Conservation (phyloP, 1,140 invertebrate genomes). For the Ditylenchus dipsaci region DNA sequence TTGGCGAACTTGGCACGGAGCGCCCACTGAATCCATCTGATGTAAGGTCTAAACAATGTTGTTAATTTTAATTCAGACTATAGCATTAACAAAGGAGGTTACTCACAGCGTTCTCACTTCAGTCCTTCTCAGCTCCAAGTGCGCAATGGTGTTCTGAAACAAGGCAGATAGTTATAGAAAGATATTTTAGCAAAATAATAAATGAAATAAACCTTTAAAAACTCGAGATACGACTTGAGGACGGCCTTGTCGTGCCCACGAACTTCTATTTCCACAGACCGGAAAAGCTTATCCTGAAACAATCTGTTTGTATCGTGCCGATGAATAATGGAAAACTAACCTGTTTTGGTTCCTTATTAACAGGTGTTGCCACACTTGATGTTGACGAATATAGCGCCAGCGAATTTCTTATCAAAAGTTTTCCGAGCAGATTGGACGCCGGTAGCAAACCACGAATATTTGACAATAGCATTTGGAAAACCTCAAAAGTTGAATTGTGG, state of each 20-base stretch:
- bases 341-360: too few relatives aligned
- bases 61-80: too few relatives aligned
- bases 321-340: too few relatives aligned
- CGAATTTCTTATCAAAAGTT: background rate
- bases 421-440: too few relatives aligned
- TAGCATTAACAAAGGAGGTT: too few relatives aligned
- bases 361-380: background rate
- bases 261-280: constrained; percentile 47
- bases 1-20: constrained; percentile 82
- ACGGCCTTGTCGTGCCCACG: constrained; percentile 55
- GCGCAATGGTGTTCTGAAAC: background rate
- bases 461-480: too few relatives aligned
- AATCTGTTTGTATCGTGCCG: too few relatives aligned
- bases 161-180: constrained; percentile 4
- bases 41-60: background rate
- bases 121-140: background rate
- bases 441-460: too few relatives aligned
- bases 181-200: background rate
- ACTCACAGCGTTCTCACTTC: background rate
- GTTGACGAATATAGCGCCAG: background rate
- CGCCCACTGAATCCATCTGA: constrained; percentile 62
- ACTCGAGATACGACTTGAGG: constrained; percentile 49
- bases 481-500: too few relatives aligned
- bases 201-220: constrained; percentile 38
- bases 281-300: constrained; percentile 41